Base-by-base conservation (phyloP, 2,888 invertebrate species). In the Idaea dimidiata region DNA sequence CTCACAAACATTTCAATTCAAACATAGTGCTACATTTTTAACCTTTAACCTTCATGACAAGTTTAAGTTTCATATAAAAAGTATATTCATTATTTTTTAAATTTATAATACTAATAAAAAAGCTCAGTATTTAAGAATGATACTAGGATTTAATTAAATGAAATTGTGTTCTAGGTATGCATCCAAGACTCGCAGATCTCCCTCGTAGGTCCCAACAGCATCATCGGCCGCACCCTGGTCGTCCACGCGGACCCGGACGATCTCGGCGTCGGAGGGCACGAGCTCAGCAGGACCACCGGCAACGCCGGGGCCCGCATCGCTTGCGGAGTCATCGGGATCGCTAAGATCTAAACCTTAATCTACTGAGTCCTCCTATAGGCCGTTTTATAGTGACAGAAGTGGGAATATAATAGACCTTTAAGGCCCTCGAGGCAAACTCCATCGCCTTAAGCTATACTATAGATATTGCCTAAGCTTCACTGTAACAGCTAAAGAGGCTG, bases 241-340 rank as follows among this genome's bases (percentile, higher is more conserved):
- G 97, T 99, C 7, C 99, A 99, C 85, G 98, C 97, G 56, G 98
- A 98, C 89, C 94, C 95, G 0, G 99, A 99, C 90, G 99, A 99
- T 88, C 91, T 99, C 65, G 99, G 99, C n/a, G 88, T 95, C 68
- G 98, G 98, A 33, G 98, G 98, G 0, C 97, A 98, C 79, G 98
- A 98, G 81, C 93, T 98, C 70, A 98, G 98, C 93, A 96, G 96
- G 90, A 95, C 96, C 5, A 99, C 99, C 16, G 99, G 99, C 63
- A 98, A 99, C 87, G 98, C 99, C 61, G 99, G 99, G 2, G 97
- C 95, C 17, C 95, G 99, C 72, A 91, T 97, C 69, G 97, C 97
- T 55, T 98, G 98, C 81, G 98, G 97, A 10, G 97, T 98, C 66
- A 97, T 98, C 83, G 98, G 98, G 56, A 89, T 97, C 64, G 89